phyloP scores from a whole-genome alignment of 2,888 invertebrate species.

The Teleiodes luculella region DNA sequence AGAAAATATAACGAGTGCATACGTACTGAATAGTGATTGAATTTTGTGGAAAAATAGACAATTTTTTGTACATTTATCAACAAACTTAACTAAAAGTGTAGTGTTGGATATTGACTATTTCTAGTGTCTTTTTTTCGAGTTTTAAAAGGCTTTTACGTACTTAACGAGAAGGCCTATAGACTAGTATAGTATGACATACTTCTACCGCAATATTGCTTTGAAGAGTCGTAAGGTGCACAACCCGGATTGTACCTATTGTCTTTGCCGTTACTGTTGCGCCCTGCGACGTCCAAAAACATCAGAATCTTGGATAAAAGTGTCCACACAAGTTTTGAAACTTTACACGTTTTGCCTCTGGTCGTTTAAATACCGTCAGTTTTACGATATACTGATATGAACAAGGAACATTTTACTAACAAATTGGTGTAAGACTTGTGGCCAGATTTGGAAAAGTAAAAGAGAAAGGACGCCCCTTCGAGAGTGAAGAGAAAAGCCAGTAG shows the following conservation, averaged over 20 bases:
- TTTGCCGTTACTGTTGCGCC: slow-evolving; percentile 61
- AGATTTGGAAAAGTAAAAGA: too few relatives aligned
- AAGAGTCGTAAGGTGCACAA: slow-evolving; percentile 64
- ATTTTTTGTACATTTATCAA: background rate
- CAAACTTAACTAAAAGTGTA: too few relatives aligned
- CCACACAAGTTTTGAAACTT: slow-evolving; percentile 59
- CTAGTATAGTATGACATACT: slow-evolving; percentile 74
- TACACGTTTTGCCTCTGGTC: slow-evolving; percentile 71
- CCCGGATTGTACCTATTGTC: slow-evolving; percentile 52
- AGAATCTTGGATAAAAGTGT: slow-evolving; percentile 62
- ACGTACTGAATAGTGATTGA: too few relatives aligned
- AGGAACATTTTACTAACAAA: background rate
- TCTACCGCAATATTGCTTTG: slow-evolving; percentile 44
- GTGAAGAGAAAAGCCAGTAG: background rate
- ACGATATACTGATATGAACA: slow-evolving; percentile 38
- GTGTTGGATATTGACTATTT: too few relatives aligned
- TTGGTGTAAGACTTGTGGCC: too few relatives aligned
- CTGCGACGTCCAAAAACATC: slow-evolving; percentile 53
- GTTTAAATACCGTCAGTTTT: slow-evolving; percentile 62
- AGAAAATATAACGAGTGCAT: background rate
- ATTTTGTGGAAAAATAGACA: background rate
- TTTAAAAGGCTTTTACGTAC: background rate
- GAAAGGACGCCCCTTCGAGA: background rate
- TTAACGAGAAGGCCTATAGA: slow-evolving; percentile 24
- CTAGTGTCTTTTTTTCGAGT: background rate